Percentiles rank a stretch among this genome's conserved stretches.
phyloP scores from a whole-genome alignment of 2,888 invertebrate species.

The Hypercompe scribonia region DNA sequence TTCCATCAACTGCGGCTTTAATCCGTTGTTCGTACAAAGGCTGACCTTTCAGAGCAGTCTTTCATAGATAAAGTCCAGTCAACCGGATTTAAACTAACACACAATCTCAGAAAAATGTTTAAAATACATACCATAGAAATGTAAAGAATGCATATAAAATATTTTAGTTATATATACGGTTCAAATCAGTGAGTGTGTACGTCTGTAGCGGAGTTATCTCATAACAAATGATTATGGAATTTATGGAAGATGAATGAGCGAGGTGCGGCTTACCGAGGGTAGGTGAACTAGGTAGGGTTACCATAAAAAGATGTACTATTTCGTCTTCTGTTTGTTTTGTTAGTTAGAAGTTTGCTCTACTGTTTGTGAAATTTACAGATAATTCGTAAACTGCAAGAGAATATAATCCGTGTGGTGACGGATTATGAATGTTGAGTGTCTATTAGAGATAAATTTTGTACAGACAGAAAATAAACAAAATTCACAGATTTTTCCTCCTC shows the following conservation, averaged over 20 bases:
- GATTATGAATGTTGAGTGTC: no score
- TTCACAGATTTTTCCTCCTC: neutral
- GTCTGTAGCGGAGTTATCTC: slow-evolving; percentile 58
- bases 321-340: neutral
- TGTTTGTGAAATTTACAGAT: neutral
- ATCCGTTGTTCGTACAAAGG: neutral
- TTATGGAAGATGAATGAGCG: slow-evolving; percentile 67
- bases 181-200: slow-evolving; percentile 52
- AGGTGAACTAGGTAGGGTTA: slow-evolving; percentile 37
- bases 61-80: neutral
- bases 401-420: no score
- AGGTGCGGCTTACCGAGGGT: slow-evolving; percentile 52
- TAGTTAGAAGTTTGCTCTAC: no score
- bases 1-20: neutral
- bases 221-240: slow-evolving; percentile 71
- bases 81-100: neutral
- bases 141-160: slow-evolving; percentile 14
- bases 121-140: neutral
- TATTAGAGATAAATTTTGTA: no score
- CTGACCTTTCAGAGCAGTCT: no score
- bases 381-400: no score
- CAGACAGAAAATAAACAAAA: no score
- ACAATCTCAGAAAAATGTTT: neutral
- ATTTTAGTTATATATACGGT: slow-evolving; percentile 37
- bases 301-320: slow-evolving; percentile 11